These are phyloP conservation scores for Astyanax mexicanus DNA, from an alignment of 2,797 vertebrate species.

Conservation along the genomic window DNA sequence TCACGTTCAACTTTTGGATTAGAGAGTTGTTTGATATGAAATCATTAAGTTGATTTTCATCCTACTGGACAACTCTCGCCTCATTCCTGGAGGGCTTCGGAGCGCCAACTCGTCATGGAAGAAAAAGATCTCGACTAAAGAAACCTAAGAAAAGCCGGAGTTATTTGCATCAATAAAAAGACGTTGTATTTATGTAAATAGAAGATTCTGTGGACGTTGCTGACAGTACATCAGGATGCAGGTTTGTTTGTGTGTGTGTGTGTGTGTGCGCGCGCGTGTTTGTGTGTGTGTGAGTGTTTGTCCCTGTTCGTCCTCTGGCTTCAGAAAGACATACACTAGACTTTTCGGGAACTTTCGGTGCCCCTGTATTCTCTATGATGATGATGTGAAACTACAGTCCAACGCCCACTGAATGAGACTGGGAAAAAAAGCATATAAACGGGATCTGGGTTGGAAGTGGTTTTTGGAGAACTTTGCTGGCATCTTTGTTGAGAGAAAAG, in stretches of 20 bases:
- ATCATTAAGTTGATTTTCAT: constrained; percentile 47
- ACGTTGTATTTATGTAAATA: constrained; percentile 81
- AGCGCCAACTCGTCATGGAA: constrained; percentile 34
- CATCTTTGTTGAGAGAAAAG: constrained; percentile 53
- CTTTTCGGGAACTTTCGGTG: constrained; percentile 59
- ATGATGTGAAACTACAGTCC: constrained; percentile 64
- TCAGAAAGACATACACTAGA: constrained; percentile 65
- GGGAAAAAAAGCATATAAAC: constrained; percentile 58
- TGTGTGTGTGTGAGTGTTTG: constrained; percentile 62
- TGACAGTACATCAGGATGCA: constrained; percentile 63
- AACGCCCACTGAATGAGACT: constrained; percentile 49
- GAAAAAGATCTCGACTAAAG: constrained; percentile 39
- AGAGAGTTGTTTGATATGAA: constrained; percentile 52
- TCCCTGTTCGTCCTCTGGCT: constrained; percentile 61
- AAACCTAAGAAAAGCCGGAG: constrained; percentile 48
- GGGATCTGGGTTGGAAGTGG: constrained; percentile 62
- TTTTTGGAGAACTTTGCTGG: constrained; percentile 62
- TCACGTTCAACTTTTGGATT: constrained; percentile 56
- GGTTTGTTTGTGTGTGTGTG: constrained; percentile 54
- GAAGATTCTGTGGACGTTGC: constrained; percentile 69
- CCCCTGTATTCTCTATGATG: constrained; percentile 62
- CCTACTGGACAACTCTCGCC: constrained; percentile 46
- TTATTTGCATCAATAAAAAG: constrained; percentile 44
- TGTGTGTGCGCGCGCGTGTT: constrained; percentile 58
- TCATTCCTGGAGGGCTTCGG: constrained; percentile 52